Conservation (phyloP, 2,888 invertebrate genomes). For the Ellobium chinense region DNA sequence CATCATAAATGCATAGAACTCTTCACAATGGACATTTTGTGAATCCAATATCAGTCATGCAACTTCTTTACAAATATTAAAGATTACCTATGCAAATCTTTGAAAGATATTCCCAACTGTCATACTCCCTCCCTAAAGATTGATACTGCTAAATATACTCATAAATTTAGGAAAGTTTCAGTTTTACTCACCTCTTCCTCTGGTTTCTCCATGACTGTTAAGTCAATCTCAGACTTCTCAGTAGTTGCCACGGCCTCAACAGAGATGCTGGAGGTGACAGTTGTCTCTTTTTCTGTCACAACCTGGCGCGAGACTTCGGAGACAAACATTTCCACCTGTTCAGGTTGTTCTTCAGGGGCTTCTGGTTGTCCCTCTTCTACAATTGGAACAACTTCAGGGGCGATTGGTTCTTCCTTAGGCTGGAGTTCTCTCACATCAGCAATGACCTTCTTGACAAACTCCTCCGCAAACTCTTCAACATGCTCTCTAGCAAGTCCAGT, state of each 20-base stretch:
- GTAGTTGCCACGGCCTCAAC: conserved; percentile 2
- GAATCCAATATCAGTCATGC: too few species aligned
- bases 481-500: conserved; percentile 43
- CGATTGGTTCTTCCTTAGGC: conserved; percentile 46
- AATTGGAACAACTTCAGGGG: conserved; percentile 44
- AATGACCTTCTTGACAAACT: conserved; percentile 52
- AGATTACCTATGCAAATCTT: too few species aligned
- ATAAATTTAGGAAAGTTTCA: too few species aligned
- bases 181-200: conserved; percentile 35
- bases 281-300: conserved; percentile 18
- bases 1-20: too few species aligned
- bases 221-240: conserved; percentile 37
- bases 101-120: too few species aligned
- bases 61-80: too few species aligned
- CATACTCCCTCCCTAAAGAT: too few species aligned
- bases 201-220: conserved; percentile 52
- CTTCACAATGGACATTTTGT: too few species aligned
- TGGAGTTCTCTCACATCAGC: conserved; percentile 52
- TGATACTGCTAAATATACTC: too few species aligned
- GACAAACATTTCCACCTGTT: conserved; percentile 43
- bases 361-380: conserved; percentile 41
- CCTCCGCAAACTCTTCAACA: conserved; percentile 53
- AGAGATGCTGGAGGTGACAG: background rate
- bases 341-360: conserved; percentile 34
- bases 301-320: conserved; percentile 39